Evolutionary conservation across 2,113 vertebrate species (phyloP).

Genomic region (Brachypodius melanocephalos): DNA sequence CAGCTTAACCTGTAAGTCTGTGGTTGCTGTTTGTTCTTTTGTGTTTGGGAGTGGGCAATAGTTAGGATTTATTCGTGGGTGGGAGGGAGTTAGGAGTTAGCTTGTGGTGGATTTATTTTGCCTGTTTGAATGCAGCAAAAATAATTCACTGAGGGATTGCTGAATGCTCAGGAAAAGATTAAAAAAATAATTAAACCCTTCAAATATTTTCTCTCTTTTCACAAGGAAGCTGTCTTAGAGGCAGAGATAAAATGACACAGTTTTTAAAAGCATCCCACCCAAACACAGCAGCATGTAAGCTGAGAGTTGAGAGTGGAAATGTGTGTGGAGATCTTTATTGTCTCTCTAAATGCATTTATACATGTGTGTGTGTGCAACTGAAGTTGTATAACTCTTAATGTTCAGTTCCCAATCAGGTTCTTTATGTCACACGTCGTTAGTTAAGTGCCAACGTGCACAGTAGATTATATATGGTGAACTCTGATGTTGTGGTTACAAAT

Average conservation of each 20-base stretch:
- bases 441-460: neutral
- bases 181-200: neutral
- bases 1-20: neutral
- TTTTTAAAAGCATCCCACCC: neutral
- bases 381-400: neutral
- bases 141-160: neutral
- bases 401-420: neutral
- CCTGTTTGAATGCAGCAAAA: neutral
- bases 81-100: neutral
- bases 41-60: neutral
- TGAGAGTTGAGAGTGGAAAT: neutral
- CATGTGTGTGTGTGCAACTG: neutral
- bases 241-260: neutral
- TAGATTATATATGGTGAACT: neutral
- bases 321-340: neutral
- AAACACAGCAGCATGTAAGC: neutral
- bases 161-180: neutral
- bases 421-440: neutral
- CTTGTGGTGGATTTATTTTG: neutral
- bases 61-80: neutral
- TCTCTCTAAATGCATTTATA: neutral
- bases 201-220: neutral
- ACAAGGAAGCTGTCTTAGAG: neutral
- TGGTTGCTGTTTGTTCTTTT: neutral
- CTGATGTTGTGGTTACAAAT: neutral